These are phyloP conservation scores for Philereme transversata DNA, from an alignment of 2,888 invertebrate genomes.

Conservation along the genomic window DNA sequence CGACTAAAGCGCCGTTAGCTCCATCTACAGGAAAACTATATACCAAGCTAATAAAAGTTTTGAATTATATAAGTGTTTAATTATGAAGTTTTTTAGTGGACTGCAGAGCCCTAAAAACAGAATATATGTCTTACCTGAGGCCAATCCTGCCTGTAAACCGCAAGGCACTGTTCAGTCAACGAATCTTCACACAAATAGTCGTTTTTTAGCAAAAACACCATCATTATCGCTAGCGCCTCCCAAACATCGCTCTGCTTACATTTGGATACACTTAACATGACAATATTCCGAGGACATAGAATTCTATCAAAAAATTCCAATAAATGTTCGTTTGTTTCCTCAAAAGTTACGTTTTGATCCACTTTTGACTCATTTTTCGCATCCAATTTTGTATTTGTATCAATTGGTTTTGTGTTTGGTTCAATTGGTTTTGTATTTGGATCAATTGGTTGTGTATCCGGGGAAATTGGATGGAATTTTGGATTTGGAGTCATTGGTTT, in stretches of 20 bases:
- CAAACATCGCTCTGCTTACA: constrained; percentile 57
- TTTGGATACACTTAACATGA: constrained; percentile 54
- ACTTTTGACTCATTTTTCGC: constrained; percentile 14
- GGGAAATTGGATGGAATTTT: constrained; percentile 3
- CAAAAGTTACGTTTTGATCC: constrained; percentile 14
- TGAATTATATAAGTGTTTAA: too few species aligned
- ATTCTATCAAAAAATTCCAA: constrained; percentile 68
- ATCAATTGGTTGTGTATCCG: neutral
- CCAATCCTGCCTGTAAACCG: constrained; percentile 88
- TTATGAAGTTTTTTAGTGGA: too few species aligned
- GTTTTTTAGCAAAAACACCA: constrained; percentile 79
- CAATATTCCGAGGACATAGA: constrained; percentile 69
- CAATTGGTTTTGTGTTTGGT: neutral
- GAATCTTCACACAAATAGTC: constrained; percentile 84
- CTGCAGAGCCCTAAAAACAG: too few species aligned
- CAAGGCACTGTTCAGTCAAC: constrained; percentile 86
- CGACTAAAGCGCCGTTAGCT: too few species aligned
- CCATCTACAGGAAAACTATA: too few species aligned
- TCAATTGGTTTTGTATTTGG: constrained; percentile 17
- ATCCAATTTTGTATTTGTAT: neutral
- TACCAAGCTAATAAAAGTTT: too few species aligned
- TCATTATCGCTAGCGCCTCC: constrained; percentile 66
- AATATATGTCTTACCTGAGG: constrained; percentile 69
- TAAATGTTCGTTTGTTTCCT: constrained; percentile 37
- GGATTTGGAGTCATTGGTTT: constrained; percentile 17